Conservation (phyloP, 2,797 vertebrate genomes). For the Scolopax rusticola region DNA sequence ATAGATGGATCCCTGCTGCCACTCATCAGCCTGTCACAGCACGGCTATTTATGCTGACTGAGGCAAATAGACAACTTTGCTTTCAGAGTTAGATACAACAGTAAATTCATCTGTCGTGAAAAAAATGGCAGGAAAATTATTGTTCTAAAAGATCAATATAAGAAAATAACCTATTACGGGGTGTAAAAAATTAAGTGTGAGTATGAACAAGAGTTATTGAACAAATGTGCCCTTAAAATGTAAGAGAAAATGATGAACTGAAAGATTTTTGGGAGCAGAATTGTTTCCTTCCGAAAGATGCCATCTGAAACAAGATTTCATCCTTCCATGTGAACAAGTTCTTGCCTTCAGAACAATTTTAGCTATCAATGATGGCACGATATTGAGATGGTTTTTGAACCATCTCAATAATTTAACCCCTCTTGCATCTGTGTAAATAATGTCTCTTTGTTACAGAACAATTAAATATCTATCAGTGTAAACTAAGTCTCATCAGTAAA, state of each 20-base stretch:
- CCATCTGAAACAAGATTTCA: not conserved
- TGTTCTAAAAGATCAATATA: not conserved
- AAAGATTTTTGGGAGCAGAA: not conserved
- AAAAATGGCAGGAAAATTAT: not conserved
- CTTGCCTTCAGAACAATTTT: not conserved
- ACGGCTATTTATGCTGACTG: not conserved
- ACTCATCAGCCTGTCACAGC: conserved; percentile 8
- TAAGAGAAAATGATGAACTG: not conserved
- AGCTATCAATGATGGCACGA: not conserved
- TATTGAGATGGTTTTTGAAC: not conserved
- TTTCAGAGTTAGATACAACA: not conserved
- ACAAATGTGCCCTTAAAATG: not conserved
- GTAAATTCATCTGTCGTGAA: not conserved
- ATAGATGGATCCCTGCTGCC: not conserved
- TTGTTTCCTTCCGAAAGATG: not conserved
- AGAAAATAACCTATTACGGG: not conserved
- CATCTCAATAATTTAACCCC: not conserved
- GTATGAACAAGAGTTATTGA: not conserved
- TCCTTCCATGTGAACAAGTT: not conserved
- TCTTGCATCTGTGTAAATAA: not conserved
- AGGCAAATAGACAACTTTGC: not conserved
- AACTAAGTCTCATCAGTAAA: not conserved
- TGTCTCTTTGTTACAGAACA: not conserved
- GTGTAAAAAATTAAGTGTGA: not conserved
- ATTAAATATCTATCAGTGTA: not conserved